Conservation (phyloP, 1,140 invertebrate species). For the Cydia amplana region DNA sequence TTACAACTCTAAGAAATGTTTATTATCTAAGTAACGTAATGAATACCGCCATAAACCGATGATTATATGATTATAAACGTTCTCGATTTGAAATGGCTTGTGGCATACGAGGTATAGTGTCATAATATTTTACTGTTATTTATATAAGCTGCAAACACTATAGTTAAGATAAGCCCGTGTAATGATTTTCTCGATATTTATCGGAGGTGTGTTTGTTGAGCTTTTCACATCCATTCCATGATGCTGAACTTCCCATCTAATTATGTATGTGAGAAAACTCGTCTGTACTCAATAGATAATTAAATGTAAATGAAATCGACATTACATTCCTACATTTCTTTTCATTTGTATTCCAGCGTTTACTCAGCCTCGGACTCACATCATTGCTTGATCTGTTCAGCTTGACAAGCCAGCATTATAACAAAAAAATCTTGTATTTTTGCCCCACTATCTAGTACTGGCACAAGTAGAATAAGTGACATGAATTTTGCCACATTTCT, state of each 20-base stretch:
- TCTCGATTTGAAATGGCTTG: background rate
- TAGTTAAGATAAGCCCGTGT: background rate
- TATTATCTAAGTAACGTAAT: constrained; percentile 1
- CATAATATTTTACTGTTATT: too few relatives aligned
- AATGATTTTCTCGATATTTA: background rate
- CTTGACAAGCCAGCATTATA: background rate
- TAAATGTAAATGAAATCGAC: constrained; percentile 38
- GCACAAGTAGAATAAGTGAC: too few relatives aligned
- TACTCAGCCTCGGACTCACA: constrained; percentile 17
- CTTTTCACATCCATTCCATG: background rate
- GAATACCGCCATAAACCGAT: background rate
- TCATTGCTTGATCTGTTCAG: constrained; percentile 19
- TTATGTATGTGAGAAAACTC: constrained; percentile 38
- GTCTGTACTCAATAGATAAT: constrained; percentile 33
- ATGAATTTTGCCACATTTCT: background rate
- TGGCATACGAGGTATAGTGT: too few relatives aligned
- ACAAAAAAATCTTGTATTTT: background rate
- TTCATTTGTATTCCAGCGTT: constrained; percentile 33
- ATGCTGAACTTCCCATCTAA: constrained; percentile 20
- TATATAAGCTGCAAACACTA: too few relatives aligned
- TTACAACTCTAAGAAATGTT: constrained; percentile 21
- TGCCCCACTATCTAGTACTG: background rate
- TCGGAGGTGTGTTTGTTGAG: background rate
- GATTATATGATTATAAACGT: background rate
- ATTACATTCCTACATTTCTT: constrained; percentile 34